Percentiles rank a stretch among this genome's conserved stretches.
Evolutionary conservation across 2,113 vertebrate species (phyloP).

Genomic region (Alectura lathami): DNA sequence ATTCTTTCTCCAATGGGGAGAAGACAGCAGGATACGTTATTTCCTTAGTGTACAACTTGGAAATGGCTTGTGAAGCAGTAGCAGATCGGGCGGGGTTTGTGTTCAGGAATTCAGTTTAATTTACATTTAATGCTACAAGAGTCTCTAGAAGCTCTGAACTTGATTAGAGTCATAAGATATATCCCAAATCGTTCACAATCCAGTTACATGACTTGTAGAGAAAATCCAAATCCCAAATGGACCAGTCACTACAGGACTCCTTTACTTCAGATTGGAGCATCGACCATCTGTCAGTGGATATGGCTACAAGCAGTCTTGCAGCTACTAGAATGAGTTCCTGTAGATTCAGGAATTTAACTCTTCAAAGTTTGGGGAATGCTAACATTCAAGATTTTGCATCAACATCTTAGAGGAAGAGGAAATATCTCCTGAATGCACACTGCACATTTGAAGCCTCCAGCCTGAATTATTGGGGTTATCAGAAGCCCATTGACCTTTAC

Average conservation of each 20-base stretch:
- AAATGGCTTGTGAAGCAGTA: background rate
- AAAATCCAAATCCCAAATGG: background rate
- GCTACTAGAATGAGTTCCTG: background rate
- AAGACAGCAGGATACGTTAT: background rate
- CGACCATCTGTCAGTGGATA: background rate
- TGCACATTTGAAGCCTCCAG: background rate
- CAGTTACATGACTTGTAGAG: background rate
- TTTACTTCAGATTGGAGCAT: background rate
- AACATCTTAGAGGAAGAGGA: background rate
- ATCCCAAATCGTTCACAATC: background rate
- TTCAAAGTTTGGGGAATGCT: background rate
- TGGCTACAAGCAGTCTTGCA: background rate
- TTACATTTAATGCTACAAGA: accelerated
- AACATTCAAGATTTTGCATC: background rate
- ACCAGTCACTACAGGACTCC: background rate
- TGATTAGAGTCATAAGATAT: background rate
- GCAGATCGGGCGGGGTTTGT: background rate
- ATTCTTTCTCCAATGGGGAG: too few species aligned
- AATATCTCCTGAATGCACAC: background rate
- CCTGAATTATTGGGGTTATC: background rate
- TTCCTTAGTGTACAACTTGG: background rate
- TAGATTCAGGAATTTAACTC: background rate
- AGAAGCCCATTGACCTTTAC: background rate
- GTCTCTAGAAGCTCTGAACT: background rate
- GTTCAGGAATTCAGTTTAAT: background rate